Conservation (phyloP, 1,140 invertebrate genomes). For the Gryon sp. region DNA sequence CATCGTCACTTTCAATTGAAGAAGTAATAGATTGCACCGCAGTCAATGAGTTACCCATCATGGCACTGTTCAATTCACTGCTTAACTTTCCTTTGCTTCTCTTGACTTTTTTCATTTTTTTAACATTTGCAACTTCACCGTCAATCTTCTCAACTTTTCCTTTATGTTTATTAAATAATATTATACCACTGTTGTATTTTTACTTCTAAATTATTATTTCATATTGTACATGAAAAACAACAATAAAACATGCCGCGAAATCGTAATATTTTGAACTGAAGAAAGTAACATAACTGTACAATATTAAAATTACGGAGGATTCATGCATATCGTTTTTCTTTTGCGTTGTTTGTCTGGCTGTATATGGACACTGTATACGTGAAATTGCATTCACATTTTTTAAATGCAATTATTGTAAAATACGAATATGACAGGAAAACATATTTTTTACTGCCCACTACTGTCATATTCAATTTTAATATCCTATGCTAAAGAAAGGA, state of each 20-base stretch:
- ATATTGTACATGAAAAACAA: constrained; percentile 2
- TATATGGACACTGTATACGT: not conserved
- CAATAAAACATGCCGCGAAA: constrained; percentile 3
- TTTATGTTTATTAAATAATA: constrained; percentile 40
- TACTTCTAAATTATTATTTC: not conserved
- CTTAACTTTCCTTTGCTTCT: constrained; percentile 69
- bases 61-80: constrained; percentile 57
- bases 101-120: constrained; percentile 73
- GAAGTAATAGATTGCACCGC: constrained; percentile 60
- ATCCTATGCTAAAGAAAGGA: constrained; percentile 28
- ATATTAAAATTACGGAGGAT: not conserved
- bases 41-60: constrained; percentile 65
- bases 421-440: constrained; percentile 32
- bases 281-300: too few species aligned
- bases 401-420: constrained; percentile 13
- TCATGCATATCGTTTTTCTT: not conserved
- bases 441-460: constrained; percentile 42
- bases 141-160: constrained; percentile 68
- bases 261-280: not conserved
- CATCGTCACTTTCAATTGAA: constrained; percentile 70
- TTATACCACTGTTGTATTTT: not conserved
- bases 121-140: constrained; percentile 67
- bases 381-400: constrained; percentile 24
- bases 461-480: constrained; percentile 16
- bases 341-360: too few species aligned